Evolutionary conservation across 1,140 invertebrate species (phyloP).

Genomic region (Aphidius ervi): DNA sequence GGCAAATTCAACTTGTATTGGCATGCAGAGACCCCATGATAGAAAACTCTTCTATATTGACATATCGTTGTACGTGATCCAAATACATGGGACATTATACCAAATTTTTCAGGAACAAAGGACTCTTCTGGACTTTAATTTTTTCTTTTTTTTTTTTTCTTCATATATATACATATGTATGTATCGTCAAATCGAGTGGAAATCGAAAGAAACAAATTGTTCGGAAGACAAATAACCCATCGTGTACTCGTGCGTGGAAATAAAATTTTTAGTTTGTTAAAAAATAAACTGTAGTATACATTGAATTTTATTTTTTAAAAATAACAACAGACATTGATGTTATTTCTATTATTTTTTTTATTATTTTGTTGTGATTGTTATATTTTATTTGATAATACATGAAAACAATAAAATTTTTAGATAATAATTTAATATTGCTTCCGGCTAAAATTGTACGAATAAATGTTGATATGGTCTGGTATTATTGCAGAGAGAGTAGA

Average conservation of each 20-base stretch:
- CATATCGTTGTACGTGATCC: constrained; percentile 55
- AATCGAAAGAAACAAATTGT: constrained; percentile 45
- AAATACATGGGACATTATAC: constrained; percentile 55
- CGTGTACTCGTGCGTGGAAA: constrained; percentile 8
- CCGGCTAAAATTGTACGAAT: background rate
- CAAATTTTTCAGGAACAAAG: constrained; percentile 43
- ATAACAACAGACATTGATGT: no score
- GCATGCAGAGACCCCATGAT: constrained; percentile 44
- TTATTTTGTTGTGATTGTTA: constrained; percentile 5
- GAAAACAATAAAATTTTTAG: no score
- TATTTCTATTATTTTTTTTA: background rate
- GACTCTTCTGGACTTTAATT: constrained; percentile 9
- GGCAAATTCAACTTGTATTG: constrained; percentile 32
- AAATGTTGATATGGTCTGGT: no score
- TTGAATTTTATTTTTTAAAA: no score
- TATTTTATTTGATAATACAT: background rate
- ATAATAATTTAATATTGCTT: background rate
- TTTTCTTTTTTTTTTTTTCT: background rate
- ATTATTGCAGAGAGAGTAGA: background rate
- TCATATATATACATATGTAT: constrained; percentile 12
- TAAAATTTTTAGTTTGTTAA: background rate
- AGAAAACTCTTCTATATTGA: constrained; percentile 54
- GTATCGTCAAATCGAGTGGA: constrained; percentile 46
- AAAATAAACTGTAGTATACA: no score
- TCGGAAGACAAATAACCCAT: constrained; percentile 33